Evolutionary conservation across 2,888 invertebrate species (phyloP), one percentile per base, ranked within the genome.

Genomic region (Drosophila seclusa): DNA sequence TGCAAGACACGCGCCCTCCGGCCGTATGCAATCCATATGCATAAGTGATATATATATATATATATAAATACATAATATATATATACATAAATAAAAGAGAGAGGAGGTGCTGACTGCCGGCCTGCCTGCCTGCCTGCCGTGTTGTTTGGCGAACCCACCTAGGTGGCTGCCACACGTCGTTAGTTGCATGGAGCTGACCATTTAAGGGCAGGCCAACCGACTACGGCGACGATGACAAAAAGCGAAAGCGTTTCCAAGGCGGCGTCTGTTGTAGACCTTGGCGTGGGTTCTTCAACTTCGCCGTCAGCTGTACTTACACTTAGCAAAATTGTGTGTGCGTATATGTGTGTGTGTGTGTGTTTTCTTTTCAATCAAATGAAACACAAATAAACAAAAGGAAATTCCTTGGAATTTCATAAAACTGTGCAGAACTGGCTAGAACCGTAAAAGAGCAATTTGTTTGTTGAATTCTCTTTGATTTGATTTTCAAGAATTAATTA

Each of bases 1-100:
- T 86, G 85, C 85, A 85, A 89, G 85, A 85, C 85, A 86, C 85
- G 90, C 90, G 85, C 89, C 87, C 87, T 74, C 67, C 78, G 76
- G 87, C 70, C 68, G 57, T 72, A 60, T 81, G 89, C 87, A 84
- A 83, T 83, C 80, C 81, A 84, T 86, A 86, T 83, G 76, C 60
- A 80, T 74, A 62, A 70, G 58, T 73, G 57, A 55, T 68, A 73
- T 60, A 59, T 67, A 49, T 45, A n/a, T 24, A 52, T 13, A 42
- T 42, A 42, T 18, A 52, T n/a, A 45, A 24, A 45, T 21, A 29
- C 16, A 61, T 36, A 36, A 58, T 24, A 31, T 29, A 31, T 18
- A 45, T 34, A 45, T 38, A 16, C 2, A 31, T 34, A 34, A 34
- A 60, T 36, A 27, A 5, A 29, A 21, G 7, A 63, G n/a, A 38